A percentile compares a stretch with the other conserved stretches of the same genome.
Conservation (phyloP, 2,888 invertebrate genomes). For the Belgica antarctica region DNA sequence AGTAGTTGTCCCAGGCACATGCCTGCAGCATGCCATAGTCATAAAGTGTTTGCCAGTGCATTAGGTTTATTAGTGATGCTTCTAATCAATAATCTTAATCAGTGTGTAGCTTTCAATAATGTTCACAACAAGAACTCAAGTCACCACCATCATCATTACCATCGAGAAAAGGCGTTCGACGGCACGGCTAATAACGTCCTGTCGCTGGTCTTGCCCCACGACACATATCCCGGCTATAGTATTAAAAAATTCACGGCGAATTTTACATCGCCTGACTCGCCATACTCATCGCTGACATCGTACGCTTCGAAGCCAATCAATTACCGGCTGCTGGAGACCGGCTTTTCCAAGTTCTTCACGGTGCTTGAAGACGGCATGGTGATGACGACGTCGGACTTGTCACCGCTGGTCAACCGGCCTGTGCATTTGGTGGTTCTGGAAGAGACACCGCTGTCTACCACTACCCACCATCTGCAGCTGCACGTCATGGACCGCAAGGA, state of each 20-base stretch:
- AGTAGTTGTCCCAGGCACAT: conserved; percentile 1
- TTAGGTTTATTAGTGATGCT: conserved; percentile 40
- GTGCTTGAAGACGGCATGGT: conserved; percentile 83
- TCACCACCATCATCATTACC: conserved; percentile 43
- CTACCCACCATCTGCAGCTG: conserved; percentile 75
- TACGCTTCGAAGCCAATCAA: conserved; percentile 54
- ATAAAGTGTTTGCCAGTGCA: conserved; percentile 39
- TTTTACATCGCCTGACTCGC: conserved; percentile 37
- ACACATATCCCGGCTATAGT: conserved; percentile 85
- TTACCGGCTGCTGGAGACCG: conserved; percentile 72
- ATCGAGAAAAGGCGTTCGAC: conserved; percentile 42
- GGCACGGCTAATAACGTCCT: conserved; percentile 49
- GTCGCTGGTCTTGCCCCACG: conserved; percentile 73
- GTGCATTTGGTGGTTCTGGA: conserved; percentile 79
- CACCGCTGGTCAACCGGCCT: conserved; percentile 75
- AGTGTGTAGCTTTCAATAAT: conserved; percentile 43
- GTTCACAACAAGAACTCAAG: conserved; percentile 37
- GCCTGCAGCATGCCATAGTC: conserved; percentile 31
- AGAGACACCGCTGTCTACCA: conserved; percentile 74
- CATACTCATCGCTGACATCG: conserved; percentile 43
- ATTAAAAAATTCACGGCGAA: conserved; percentile 67
- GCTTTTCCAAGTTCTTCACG: conserved; percentile 81
- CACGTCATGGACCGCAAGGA: conserved; percentile 79
- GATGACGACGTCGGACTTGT: conserved; percentile 85
- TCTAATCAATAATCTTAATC: conserved; percentile 42